Evolutionary conservation across 2,797 vertebrate genomes (phyloP), one percentile per base, ranked within the genome.

Genomic region (Mallotus villosus): DNA sequence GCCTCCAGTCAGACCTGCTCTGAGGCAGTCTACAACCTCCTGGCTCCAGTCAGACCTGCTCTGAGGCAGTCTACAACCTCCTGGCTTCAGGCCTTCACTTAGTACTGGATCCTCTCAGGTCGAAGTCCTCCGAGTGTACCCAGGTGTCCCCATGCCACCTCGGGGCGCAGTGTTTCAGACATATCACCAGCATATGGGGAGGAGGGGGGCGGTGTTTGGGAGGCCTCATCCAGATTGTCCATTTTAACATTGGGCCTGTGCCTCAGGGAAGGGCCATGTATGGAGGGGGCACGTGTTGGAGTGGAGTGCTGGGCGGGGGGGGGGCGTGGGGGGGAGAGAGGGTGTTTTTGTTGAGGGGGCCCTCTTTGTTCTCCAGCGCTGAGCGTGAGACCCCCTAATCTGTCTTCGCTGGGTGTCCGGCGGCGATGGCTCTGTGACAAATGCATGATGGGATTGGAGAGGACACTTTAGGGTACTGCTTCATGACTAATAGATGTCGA

Each of bases 401-500:
- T 79, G 71, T 87, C 87, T 86, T 72, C 81, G 61, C 84, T 88
- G 84, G 79, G 84, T 85, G 82, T 79, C 85, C 78, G n/a, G 34
- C 72, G 80, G 83, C 78, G 80, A 75, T 65, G 78, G 77, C 76
- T 84, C 21, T 14, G 1, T 90, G 83, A 90, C 87, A 78, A 88
- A 89, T 88, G 82, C 83, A 82, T 61, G 59, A 74, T 80, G 79
- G 85, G 87, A 83, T 82, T 82, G 71, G 76, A 88, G 82, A 79
- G 84, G 82, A 89, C 87, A 82, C 84, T 86, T 81, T 81, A 85
- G 71, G 72, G 77, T 78, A 78, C 76, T 69, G 74, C 83, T 82
- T 91, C 81, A 90, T 92, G 88, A 90, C 84, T 92, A 91, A 90
- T 88, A 91, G 80, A 93, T 92, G 61, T 27, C 57, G 21, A 21